Conservation (phyloP, 2,113 vertebrate species). For the Carassius carassius region DNA sequence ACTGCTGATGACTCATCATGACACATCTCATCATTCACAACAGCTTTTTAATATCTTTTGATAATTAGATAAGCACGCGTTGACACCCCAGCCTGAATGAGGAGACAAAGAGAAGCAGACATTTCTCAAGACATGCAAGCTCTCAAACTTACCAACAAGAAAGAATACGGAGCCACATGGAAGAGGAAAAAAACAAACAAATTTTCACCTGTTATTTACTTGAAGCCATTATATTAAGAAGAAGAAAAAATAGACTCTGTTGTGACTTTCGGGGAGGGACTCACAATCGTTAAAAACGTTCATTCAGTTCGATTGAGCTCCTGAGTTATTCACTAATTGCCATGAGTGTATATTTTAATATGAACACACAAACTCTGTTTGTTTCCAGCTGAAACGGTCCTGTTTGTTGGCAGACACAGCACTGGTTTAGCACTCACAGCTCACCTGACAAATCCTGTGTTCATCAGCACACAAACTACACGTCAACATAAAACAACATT, state of each 20-base stretch:
- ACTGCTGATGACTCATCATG: background rate
- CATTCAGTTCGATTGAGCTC: background rate
- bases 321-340: background rate
- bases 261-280: slow-evolving; percentile 25
- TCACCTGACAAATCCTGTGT: background rate
- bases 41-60: background rate
- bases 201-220: slow-evolving; percentile 73
- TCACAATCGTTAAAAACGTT: slow-evolving; percentile 8
- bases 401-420: background rate
- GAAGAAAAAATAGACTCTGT: background rate
- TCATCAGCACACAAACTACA: background rate
- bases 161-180: slow-evolving; percentile 93
- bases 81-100: slow-evolving; percentile 82
- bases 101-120: slow-evolving; percentile 80
- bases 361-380: background rate
- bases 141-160: slow-evolving; percentile 96
- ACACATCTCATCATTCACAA: background rate
- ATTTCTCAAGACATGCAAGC: slow-evolving; percentile 93
- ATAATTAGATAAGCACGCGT: slow-evolving; percentile 66
- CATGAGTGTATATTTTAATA: background rate
- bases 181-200: slow-evolving; percentile 81
- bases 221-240: slow-evolving; percentile 82
- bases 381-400: background rate
- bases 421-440: background rate
- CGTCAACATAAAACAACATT: background rate